phyloP scores from a whole-genome alignment of 2,113 vertebrate species.

The Plecturocebus donacophilus region DNA sequence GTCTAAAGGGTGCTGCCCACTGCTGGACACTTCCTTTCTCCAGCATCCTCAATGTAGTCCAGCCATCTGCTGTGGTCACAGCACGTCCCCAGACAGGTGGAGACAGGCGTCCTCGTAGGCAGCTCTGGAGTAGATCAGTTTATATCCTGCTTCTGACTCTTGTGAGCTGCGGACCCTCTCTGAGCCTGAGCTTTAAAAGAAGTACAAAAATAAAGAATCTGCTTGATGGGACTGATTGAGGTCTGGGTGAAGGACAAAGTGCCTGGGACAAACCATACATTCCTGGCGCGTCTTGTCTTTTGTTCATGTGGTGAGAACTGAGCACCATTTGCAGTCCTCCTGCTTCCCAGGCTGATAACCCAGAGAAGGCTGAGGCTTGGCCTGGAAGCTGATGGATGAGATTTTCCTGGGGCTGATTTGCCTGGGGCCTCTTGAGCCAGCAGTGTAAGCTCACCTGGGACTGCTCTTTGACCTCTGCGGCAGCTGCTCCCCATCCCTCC shows the following conservation, averaged over 20 bases:
- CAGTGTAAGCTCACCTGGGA: neutral
- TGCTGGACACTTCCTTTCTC: neutral
- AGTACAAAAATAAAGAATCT: neutral
- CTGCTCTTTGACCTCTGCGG: neutral
- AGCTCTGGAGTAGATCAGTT: neutral
- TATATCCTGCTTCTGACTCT: neutral
- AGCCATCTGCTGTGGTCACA: neutral
- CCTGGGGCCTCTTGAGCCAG: neutral
- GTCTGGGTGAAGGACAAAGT: neutral
- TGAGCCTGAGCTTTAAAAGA: neutral
- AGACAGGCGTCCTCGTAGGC: neutral
- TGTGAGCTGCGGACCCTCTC: too few relatives aligned
- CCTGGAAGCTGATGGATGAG: neutral
- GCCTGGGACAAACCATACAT: neutral
- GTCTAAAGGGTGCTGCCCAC: neutral
- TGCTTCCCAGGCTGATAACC: neutral
- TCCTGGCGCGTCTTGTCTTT: neutral
- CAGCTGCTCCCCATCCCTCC: fast-evolving
- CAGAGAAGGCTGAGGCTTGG: neutral
- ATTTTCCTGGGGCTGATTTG: neutral
- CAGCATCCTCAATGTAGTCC: neutral
- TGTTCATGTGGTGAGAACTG: neutral
- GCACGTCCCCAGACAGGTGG: neutral
- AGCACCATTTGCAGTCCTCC: neutral
- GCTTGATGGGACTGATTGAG: neutral